These are phyloP conservation scores for Gymnosoma rotundatum DNA, from an alignment of 2,888 invertebrate genomes.

Conservation along the genomic window DNA sequence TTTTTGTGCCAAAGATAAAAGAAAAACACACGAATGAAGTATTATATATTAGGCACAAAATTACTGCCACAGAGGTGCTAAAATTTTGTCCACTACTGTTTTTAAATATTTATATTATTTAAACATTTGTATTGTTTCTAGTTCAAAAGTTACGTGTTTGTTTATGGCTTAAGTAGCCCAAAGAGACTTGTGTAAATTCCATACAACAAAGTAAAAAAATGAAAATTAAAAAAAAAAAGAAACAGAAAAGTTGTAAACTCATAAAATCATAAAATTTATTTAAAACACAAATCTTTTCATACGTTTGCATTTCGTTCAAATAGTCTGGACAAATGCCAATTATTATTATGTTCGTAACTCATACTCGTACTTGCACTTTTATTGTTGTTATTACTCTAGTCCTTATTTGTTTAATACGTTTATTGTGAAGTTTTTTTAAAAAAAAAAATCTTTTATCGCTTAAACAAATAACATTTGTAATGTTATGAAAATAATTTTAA, in stretches of 20 bases:
- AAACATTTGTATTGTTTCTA: constrained; percentile 54
- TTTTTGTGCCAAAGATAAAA: too few relatives aligned
- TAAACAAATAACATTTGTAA: constrained; percentile 43
- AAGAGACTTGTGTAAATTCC: constrained; percentile 58
- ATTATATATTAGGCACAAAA: too few relatives aligned
- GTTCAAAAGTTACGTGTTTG: constrained; percentile 66
- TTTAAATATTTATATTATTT: constrained; percentile 36
- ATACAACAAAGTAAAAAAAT: constrained; percentile 19
- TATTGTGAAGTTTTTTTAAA: constrained; percentile 28
- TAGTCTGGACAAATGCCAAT: constrained; percentile 68
- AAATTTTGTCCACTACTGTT: not conserved
- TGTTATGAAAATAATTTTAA: constrained; percentile 61
- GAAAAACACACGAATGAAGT: too few relatives aligned
- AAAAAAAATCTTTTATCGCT: constrained; percentile 65
- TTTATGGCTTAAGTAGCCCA: constrained; percentile 70
- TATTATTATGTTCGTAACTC: constrained; percentile 53
- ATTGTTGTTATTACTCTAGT: constrained; percentile 25
- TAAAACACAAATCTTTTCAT: constrained; percentile 24
- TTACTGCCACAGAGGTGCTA: constrained; percentile 1
- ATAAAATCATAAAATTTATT: constrained; percentile 67
- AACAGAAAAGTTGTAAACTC: constrained; percentile 62
- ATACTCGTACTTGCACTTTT: constrained; percentile 34
- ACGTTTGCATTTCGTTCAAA: constrained; percentile 12
- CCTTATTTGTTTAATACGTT: constrained; percentile 39
- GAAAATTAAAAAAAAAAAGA: constrained; percentile 4